Conservation (phyloP, 2,797 vertebrate genomes). For the Oreortyx pictus region DNA sequence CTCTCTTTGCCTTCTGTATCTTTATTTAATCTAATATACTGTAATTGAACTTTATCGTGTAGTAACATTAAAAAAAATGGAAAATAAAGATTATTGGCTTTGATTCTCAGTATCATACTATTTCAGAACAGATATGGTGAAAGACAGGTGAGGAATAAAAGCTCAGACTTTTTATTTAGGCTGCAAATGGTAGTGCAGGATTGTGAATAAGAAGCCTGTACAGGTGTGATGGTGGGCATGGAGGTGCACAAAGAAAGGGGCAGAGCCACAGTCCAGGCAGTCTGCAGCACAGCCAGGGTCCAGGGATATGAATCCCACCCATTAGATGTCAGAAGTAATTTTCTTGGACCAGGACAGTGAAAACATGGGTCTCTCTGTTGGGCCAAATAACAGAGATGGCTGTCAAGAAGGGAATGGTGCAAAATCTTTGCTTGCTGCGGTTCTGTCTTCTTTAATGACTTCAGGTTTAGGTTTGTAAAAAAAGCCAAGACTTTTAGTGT, state of each 20-base stretch:
- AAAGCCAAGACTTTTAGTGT: not conserved
- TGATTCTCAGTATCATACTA: not conserved
- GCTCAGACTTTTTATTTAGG: not conserved
- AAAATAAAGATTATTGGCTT: not conserved
- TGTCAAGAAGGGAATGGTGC: not conserved
- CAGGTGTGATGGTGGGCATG: not conserved
- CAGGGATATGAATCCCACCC: not conserved
- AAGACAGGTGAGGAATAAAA: not conserved
- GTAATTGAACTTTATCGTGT: not conserved
- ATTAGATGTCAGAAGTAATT: not conserved
- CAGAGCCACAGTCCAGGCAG: not conserved
- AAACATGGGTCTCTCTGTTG: rapidly evolving
- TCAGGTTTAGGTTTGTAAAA: not conserved
- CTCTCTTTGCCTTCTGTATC: not conserved
- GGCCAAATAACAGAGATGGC: not conserved
- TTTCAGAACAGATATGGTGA: not conserved
- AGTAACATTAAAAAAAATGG: not conserved
- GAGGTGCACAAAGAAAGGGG: not conserved
- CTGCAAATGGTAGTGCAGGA: not conserved
- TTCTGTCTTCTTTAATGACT: not conserved
- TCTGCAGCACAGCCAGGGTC: rapidly evolving
- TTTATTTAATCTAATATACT: not conserved
- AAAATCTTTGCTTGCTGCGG: not conserved
- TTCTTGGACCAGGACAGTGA: rapidly evolving
- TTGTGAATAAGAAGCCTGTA: not conserved